Evolutionary conservation across 2,888 invertebrate species (phyloP).

Genomic region (Metellina segmentata): DNA sequence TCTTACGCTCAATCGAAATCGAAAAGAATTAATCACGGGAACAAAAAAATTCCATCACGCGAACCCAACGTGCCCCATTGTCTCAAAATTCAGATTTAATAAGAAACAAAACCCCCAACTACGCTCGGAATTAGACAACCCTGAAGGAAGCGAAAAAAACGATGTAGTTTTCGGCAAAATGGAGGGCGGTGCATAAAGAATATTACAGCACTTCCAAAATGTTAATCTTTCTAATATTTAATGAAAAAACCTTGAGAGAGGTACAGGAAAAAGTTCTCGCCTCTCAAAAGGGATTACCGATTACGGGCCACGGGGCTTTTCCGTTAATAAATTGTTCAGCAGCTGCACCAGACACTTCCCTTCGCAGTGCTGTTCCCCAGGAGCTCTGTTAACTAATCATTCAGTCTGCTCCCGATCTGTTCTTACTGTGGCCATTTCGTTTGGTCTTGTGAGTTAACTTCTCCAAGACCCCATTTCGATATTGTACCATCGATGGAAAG

Average conservation of each 20-base stretch:
- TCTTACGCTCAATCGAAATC: no score
- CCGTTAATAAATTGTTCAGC: conserved; percentile 48
- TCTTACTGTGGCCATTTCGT: not conserved
- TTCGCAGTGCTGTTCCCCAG: conserved; percentile 13
- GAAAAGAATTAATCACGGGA: no score
- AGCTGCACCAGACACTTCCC: conserved; percentile 34
- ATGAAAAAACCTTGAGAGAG: conserved; percentile 21
- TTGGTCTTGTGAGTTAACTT: no score
- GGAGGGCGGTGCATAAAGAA: conserved; percentile 4
- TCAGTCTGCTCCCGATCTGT: not conserved
- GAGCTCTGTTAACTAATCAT: conserved; percentile 45
- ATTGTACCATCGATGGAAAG: no score
- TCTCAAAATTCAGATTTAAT: no score
- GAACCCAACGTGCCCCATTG: no score
- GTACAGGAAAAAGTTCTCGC: not conserved
- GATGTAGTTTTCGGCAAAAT: conserved; percentile 11
- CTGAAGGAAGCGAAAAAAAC: no score
- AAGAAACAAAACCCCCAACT: no score
- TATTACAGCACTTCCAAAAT: conserved; percentile 3
- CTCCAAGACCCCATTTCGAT: no score
- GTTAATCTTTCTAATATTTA: conserved; percentile 32
- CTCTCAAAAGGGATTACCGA: conserved; percentile 24
- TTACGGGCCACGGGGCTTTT: conserved; percentile 26
- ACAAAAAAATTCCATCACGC: no score
- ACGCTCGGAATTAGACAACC: no score